Conservation (phyloP, 1,140 invertebrate genomes). For the Coptotermes formosanus region DNA sequence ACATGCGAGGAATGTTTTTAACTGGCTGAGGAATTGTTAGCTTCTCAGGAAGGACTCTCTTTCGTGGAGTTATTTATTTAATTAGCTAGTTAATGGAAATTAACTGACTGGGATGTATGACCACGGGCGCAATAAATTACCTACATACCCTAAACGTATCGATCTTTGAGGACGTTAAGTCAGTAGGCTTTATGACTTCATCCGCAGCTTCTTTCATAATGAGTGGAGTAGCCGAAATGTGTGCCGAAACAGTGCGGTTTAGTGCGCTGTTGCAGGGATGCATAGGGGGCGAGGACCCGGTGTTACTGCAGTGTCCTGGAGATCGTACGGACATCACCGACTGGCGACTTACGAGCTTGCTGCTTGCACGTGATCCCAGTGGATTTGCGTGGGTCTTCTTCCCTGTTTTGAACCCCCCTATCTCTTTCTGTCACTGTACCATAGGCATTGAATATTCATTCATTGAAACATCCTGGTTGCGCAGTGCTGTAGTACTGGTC, state of each 20-base stretch:
- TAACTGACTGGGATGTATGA: too few species aligned
- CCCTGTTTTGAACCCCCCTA: background rate
- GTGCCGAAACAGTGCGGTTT: background rate
- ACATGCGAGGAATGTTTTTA: too few species aligned
- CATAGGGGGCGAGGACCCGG: background rate
- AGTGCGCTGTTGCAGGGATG: too few species aligned
- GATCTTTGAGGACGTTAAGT: too few species aligned
- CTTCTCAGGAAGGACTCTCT: too few species aligned
- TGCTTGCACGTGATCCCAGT: background rate
- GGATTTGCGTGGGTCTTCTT: background rate
- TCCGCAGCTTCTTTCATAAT: too few species aligned
- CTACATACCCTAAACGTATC: too few species aligned
- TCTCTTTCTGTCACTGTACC: background rate
- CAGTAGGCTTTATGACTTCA: too few species aligned
- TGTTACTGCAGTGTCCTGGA: background rate
- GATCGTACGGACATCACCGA: background rate
- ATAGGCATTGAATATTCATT: background rate
- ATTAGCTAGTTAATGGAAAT: too few species aligned
- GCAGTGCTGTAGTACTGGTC: background rate
- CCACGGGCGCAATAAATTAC: too few species aligned
- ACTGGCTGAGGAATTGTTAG: too few species aligned
- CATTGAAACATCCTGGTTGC: background rate
- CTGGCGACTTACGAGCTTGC: slow-evolving; percentile 1
- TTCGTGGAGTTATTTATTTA: too few species aligned
- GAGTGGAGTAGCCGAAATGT: background rate